These are phyloP conservation scores for Gila robusta DNA, from an alignment of 2,797 vertebrate species.

Conservation along the genomic window DNA sequence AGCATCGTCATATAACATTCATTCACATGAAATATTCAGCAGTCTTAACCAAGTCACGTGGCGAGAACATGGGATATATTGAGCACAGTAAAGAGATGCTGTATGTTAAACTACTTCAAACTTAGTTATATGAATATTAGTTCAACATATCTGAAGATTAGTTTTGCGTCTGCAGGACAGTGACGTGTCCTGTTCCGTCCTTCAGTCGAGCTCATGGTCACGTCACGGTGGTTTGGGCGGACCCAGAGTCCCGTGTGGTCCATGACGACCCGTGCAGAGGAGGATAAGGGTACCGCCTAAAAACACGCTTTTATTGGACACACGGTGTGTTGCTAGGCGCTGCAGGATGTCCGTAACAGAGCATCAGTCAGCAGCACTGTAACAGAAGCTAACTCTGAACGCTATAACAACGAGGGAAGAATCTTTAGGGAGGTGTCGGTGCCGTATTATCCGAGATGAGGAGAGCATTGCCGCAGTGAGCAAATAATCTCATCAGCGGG, in stretches of 20 bases:
- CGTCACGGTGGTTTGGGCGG: slow-evolving; percentile 68
- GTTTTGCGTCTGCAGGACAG: slow-evolving; percentile 23
- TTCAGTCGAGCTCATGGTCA: slow-evolving; percentile 53
- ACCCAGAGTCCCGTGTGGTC: slow-evolving; percentile 62
- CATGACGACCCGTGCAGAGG: slow-evolving; percentile 63
- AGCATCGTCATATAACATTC: slow-evolving; percentile 55
- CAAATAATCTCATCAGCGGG: slow-evolving; percentile 68
- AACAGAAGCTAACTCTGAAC: slow-evolving; percentile 19
- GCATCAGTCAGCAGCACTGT: neutral
- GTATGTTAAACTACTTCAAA: neutral
- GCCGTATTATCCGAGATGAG: slow-evolving; percentile 55
- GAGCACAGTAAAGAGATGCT: neutral
- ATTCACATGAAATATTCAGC: slow-evolving; percentile 51
- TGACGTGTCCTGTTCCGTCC: slow-evolving; percentile 14
- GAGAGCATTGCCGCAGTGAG: slow-evolving; percentile 74
- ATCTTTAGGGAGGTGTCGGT: slow-evolving; percentile 45
- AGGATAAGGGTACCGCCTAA: slow-evolving; percentile 69
- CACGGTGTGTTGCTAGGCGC: slow-evolving; percentile 80
- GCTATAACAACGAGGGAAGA: slow-evolving; percentile 28
- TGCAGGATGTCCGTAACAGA: slow-evolving; percentile 66
- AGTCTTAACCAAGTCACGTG: slow-evolving; percentile 22
- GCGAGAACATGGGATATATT: neutral
- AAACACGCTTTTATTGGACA: slow-evolving; percentile 76
- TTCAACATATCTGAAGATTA: neutral
- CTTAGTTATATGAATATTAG: neutral